Base-by-base conservation (phyloP, 2,113 vertebrate genomes). In the Marmota flaviventris region DNA sequence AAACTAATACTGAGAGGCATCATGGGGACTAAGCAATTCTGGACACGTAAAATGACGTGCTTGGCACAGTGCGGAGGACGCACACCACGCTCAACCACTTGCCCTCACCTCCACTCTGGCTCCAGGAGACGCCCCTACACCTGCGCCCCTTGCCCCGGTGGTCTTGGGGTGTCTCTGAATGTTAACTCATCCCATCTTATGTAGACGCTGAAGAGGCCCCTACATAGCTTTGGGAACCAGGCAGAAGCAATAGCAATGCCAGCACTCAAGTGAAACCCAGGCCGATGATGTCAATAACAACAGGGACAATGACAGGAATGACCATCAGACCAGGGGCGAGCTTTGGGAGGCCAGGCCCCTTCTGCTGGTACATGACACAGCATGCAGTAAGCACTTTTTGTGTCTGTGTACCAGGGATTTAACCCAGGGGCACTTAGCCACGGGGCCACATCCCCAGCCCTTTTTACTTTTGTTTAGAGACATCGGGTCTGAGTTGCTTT, bases 331-430 rank as follows among this genome's bases (percentile, higher is more conserved):
- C 0, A 65, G 45, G 4, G 1, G 2, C 5, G 75, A 37, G 12
- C 37, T 34, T 32, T 8, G 34, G 11, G 75, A 70, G 61, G 77
- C 27, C n/a, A 76, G 61, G 4, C 8, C 17, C 39, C 17, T 51
- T n/a, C 63, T 73, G 22, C 34, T 65, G 1, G 0, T 0, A 11
- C 5, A 2, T 0, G 5, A 2, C 0, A 34, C 25, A 29, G 82
- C 20, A 17, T 2, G 18, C 56, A 58, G 56, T 24, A 53, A 16
- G 51, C 51, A 16, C 51, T 53, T 53, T 53, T 53, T 53, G 13
- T 53, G 13, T 51, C 12, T 53, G 13, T 53, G 12, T 53, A 58
- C 20, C 20, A 58, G 20, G 20, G 20, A 5, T 56, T 56, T 17
- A 56, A 56, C 56, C 53, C 56, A 56, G 56, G 53, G 56, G 18